Evolutionary conservation across 1,140 invertebrate species (phyloP), one percentile per base, ranked within the genome.

Genomic region (Chelonus insularis): DNA sequence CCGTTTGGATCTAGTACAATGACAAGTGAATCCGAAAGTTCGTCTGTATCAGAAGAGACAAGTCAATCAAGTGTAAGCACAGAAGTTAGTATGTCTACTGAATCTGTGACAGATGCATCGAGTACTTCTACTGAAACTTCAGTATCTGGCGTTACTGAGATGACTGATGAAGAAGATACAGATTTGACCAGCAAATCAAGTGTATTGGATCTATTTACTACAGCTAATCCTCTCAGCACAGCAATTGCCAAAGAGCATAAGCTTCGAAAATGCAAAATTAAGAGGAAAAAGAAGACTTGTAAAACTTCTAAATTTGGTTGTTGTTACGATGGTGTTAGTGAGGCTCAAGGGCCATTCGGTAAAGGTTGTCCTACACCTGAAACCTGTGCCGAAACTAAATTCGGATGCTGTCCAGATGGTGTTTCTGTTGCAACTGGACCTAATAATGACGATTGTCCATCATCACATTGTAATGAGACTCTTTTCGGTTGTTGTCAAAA

Each of bases 351-450:
- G 70, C 91, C 93, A 21, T 96, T 95, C 67, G 86, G 89, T 60
- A 85, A 90, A 84, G 94, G 90, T 12, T 94, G 92, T 72, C 84
- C 86, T 0, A 86, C 81, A 61, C 85, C 86, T 0, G 83, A 88
- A 63, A 94, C 91, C 0, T 94, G 92, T 65, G 84, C 86, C 65
- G 94, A 95, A 43, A 90, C 93, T 0, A 85, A 89, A 69, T 91
- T 86, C 71, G 93, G 94, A 3, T 98, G 96, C 79, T 98, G 96
- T 75, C 83, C 87, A 6, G 96, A 98, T 78, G 91, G 88, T 1
- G 87, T 96, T 0, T 95, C 95, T 0, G 85, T 91, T 4, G 93
- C 94, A 0, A 72, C 82, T 39, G 94, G 92, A 5, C 79, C 84
- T 0, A 85, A 91, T 12, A 81, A 86, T 18, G 82, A 88, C 73